Percentiles rank a stretch among this genome's conserved stretches.
Conservation (phyloP, 2,888 invertebrate species). For the Machimus rusticus region DNA sequence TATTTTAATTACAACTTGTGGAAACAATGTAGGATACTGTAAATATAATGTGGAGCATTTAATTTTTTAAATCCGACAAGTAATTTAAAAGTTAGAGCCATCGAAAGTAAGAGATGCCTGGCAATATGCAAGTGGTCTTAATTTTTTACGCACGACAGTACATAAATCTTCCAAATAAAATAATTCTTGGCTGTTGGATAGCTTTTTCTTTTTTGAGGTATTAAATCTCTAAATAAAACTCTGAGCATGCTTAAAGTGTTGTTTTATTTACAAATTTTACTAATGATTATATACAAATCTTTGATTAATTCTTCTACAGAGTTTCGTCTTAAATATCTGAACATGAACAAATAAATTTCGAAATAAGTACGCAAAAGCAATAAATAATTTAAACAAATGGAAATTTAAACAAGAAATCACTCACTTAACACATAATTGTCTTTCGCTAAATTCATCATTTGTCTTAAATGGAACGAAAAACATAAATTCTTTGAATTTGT, state of each 20-base stretch:
- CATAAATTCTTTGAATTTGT: background rate
- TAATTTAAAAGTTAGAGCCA: no score
- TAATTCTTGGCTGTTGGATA: no score
- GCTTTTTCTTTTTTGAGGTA: no score
- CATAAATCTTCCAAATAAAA: no score
- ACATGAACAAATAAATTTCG: background rate
- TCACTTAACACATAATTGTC: background rate
- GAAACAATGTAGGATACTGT: no score
- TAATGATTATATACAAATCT: slow-evolving; percentile 20
- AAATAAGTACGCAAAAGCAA: slow-evolving; percentile 22
- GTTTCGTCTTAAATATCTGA: background rate
- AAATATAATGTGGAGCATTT: no score
- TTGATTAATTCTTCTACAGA: slow-evolving; percentile 9
- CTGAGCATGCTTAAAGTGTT: background rate
- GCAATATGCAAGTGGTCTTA: no score
- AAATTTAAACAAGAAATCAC: background rate
- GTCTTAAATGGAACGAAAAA: background rate
- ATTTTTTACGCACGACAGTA: no score
- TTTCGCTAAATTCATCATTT: background rate
- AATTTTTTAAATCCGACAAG: no score
- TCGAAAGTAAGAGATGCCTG: no score
- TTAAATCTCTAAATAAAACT: background rate
- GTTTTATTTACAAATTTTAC: slow-evolving; percentile 39
- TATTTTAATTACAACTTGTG: no score
- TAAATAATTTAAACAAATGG: background rate